Conservation (phyloP, 1,140 invertebrate species). For the Lucilia cuprina region DNA sequence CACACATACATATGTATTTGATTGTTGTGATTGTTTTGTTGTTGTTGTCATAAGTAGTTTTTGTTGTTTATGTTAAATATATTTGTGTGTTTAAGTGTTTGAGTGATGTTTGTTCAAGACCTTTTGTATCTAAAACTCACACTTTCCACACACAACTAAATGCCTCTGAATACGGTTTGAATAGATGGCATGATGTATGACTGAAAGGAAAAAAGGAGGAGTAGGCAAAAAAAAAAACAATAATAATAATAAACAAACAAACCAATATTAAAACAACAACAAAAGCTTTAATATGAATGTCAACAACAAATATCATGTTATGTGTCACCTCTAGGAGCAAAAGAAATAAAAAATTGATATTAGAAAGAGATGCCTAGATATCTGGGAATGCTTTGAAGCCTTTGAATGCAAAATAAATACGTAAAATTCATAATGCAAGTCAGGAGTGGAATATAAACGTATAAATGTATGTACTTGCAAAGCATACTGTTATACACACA, state of each 20-base stretch:
- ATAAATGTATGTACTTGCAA: too few species aligned
- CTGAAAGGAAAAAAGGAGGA: too few species aligned
- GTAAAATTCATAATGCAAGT: too few species aligned
- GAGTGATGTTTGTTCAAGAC: constrained; percentile 1
- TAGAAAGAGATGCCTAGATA: neutral
- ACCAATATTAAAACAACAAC: neutral
- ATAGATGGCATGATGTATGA: too few species aligned
- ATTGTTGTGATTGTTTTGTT: neutral
- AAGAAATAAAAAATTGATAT: neutral
- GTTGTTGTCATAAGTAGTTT: neutral
- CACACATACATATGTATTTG: too few species aligned
- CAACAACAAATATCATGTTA: constrained; percentile 35
- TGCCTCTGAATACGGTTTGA: too few species aligned
- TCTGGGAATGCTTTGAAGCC: too few species aligned
- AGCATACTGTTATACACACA: too few species aligned
- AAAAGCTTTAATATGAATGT: constrained; percentile 12
- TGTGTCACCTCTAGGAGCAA: neutral
- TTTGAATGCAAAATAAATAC: too few species aligned
- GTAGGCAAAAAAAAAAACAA: too few species aligned
- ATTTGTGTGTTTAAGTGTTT: neutral
- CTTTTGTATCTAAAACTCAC: neutral
- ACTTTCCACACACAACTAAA: neutral
- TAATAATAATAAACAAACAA: too few species aligned
- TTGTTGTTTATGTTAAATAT: neutral
- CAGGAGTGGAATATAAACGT: too few species aligned